Evolutionary conservation across 2,888 invertebrate species (phyloP).

Genomic region (Frankliniella fusca): DNA sequence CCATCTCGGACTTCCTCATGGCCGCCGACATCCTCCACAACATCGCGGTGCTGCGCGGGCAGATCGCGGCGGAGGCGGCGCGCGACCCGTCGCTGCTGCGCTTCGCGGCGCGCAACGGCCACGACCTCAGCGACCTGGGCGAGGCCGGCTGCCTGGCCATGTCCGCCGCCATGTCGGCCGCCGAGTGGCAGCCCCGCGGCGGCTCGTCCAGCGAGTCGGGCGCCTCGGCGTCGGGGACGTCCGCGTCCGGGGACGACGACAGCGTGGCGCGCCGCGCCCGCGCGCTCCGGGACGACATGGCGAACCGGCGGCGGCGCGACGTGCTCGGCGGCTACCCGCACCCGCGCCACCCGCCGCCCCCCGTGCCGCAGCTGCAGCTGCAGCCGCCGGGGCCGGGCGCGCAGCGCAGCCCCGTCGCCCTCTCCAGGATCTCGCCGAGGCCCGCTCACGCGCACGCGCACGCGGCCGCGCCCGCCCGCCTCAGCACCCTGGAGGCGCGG

Average conservation of each 20-base stretch:
- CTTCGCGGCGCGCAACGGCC: neutral
- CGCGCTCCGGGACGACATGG: neutral
- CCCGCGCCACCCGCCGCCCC: neutral
- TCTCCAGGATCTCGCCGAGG: neutral
- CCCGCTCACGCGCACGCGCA: neutral
- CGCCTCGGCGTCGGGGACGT: neutral
- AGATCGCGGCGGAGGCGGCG: constrained; percentile 11
- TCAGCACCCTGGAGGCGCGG: neutral
- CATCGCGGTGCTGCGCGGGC: constrained; percentile 20
- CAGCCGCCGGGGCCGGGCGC: neutral
- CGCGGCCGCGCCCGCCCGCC: too few relatives aligned
- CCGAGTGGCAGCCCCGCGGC: constrained; percentile 14
- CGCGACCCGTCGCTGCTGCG: neutral
- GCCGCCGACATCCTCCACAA: constrained; percentile 20
- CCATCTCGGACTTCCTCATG: constrained; percentile 23
- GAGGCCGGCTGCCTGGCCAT: neutral
- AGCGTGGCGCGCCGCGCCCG: constrained; percentile 13
- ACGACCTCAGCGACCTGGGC: constrained; percentile 7
- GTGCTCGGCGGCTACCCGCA: constrained; percentile 7
- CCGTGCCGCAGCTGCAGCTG: neutral
- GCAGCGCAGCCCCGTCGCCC: neutral
- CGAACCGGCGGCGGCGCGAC: constrained; percentile 8
- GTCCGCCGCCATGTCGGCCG: neutral
- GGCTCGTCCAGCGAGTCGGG: neutral
- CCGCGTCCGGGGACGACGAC: neutral